Percentiles rank a stretch among this genome's conserved stretches.
phyloP scores from a whole-genome alignment of 2,888 invertebrate species.

The Standfussiana lucernea region DNA sequence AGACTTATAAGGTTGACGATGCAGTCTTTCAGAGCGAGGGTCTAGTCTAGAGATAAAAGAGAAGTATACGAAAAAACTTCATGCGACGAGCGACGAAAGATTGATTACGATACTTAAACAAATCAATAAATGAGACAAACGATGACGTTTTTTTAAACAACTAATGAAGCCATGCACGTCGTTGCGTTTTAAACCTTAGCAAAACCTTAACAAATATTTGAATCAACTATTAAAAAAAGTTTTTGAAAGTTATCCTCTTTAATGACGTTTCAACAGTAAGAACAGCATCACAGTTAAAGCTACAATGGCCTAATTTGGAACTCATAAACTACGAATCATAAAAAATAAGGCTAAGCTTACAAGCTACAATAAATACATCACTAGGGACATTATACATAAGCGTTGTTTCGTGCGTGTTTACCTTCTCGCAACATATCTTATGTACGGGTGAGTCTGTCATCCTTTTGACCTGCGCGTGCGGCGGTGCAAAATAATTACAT shows the following conservation, averaged over 20 bases:
- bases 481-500: constrained; percentile 72
- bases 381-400: constrained; percentile 36
- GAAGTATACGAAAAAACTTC: background rate
- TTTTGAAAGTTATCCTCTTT: background rate
- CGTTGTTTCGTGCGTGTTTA: constrained; percentile 77
- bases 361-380: constrained; percentile 31
- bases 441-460: constrained; percentile 85
- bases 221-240: background rate
- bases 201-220: rapidly evolving
- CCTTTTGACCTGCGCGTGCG: constrained; percentile 81
- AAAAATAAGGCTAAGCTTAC: background rate
- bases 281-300: background rate
- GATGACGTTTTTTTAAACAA: background rate
- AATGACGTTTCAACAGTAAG: background rate
- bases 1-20: background rate
- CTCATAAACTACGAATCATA: constrained; percentile 3
- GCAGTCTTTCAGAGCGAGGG: background rate
- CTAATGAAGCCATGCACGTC: constrained; percentile 13
- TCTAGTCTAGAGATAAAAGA: background rate
- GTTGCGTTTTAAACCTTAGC: no score
- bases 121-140: background rate
- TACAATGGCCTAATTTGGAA: background rate
- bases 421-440: constrained; percentile 91
- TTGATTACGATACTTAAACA: background rate
- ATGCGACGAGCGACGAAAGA: constrained; percentile 1